A percentile compares a stretch with the other conserved stretches of the same genome.
Conservation (phyloP, 2,113 vertebrate species). For the Erinaceus europaeus region DNA sequence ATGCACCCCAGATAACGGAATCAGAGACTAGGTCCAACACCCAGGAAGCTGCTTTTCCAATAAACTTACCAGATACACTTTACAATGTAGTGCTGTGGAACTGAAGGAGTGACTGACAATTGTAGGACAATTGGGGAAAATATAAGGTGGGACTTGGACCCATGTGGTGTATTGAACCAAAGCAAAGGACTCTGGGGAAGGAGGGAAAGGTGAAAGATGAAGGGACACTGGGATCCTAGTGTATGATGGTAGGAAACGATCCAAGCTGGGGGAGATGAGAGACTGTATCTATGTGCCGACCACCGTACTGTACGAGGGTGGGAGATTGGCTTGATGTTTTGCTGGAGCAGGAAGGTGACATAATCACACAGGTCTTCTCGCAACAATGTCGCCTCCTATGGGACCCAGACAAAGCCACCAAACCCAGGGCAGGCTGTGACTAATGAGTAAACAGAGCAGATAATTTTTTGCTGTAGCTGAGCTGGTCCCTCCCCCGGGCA, state of each 20-base stretch:
- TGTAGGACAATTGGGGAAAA: too few species aligned
- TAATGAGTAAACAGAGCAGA: not conserved
- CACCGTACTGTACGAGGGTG: too few species aligned
- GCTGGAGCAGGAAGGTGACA: not conserved
- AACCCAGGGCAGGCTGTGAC: not conserved
- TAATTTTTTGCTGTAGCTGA: conserved; percentile 2
- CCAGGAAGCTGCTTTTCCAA: not conserved
- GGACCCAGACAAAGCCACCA: not conserved
- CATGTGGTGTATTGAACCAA: too few species aligned
- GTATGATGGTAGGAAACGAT: too few species aligned
- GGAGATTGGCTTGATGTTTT: not conserved
- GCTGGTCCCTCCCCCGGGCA: not conserved
- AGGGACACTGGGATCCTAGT: too few species aligned
- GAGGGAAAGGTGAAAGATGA: too few species aligned
- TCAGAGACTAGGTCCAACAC: not conserved
- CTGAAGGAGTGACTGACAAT: not conserved
- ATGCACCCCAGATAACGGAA: not conserved
- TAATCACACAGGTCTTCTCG: not conserved
- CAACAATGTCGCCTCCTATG: not conserved
- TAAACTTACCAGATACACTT: not conserved
- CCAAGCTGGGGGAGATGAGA: too few species aligned
- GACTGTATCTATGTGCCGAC: too few species aligned
- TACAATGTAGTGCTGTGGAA: not conserved
- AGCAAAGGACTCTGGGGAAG: too few species aligned
- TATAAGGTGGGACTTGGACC: too few species aligned